phyloP scores from a whole-genome alignment of 2,888 invertebrate species.

The Therioaphis trifolii region DNA sequence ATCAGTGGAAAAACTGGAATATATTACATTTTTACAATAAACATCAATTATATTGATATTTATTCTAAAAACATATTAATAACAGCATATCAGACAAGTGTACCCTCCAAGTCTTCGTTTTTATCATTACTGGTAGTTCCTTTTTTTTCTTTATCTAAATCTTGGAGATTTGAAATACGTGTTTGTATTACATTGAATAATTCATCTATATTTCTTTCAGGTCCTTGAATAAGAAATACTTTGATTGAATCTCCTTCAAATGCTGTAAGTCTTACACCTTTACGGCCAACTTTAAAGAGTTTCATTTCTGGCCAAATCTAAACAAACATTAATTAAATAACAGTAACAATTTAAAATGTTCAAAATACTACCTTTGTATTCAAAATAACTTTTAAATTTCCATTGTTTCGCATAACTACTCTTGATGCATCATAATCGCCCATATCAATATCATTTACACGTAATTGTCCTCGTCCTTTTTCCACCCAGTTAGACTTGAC shows the following conservation, averaged over 20 bases:
- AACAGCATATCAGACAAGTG: constrained; percentile 26
- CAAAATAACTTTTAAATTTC: constrained; percentile 87
- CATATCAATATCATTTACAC: constrained; percentile 79
- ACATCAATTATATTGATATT: constrained; percentile 17
- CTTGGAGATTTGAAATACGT: constrained; percentile 49
- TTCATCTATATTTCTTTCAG: constrained; percentile 52
- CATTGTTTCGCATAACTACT: constrained; percentile 88
- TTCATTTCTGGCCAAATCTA: constrained; percentile 92
- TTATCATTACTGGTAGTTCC: constrained; percentile 6
- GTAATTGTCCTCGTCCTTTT: constrained; percentile 86
- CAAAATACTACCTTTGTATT: constrained; percentile 81
- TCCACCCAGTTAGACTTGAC: constrained; percentile 81
- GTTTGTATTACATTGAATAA: constrained; percentile 40
- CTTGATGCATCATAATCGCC: constrained; percentile 73
- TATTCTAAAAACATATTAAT: constrained; percentile 34
- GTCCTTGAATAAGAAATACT: constrained; percentile 72
- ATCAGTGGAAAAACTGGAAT: constrained; percentile 49
- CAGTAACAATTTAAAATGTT: constrained; percentile 33
- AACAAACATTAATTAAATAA: constrained; percentile 63
- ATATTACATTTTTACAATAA: constrained; percentile 22
- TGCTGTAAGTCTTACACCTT: constrained; percentile 88
- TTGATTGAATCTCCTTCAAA: constrained; percentile 86
- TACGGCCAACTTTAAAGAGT: constrained; percentile 85
- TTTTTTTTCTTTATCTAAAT: constrained; percentile 44
- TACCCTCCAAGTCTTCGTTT: constrained; percentile 39